Percentiles rank a stretch among this genome's conserved stretches.
Conservation (phyloP, 1,140 invertebrate genomes). For the Eueides isabella region DNA sequence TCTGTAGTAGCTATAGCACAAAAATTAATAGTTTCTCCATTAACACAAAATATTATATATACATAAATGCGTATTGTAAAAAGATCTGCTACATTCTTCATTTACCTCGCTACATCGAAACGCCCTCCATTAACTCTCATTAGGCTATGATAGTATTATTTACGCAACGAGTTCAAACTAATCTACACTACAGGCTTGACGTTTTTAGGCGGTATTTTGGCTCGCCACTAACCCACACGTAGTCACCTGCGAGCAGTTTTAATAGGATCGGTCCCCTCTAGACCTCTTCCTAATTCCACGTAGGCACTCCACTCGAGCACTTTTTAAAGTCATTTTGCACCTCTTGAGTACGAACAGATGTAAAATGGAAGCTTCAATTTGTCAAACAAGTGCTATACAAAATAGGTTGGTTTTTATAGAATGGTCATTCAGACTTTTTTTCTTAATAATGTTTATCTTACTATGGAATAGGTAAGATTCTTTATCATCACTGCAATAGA, state of each 20-base stretch:
- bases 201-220: conserved; percentile 43
- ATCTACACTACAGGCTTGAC: conserved; percentile 10
- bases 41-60: background rate
- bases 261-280: conserved; percentile 57
- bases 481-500: background rate
- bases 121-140: conserved; percentile 5
- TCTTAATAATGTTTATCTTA: no score
- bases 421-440: conserved; percentile 37
- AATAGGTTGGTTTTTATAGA: conserved; percentile 27
- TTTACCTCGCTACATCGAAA: no score
- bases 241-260: conserved; percentile 56
- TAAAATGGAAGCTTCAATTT: conserved; percentile 64
- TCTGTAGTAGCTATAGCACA: no score
- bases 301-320: conserved; percentile 59
- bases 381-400: conserved; percentile 44
- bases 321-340: conserved; percentile 68
- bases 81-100: no score
- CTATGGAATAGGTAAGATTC: no score
- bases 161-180: conserved; percentile 13
- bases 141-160: background rate
- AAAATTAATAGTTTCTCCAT: background rate
- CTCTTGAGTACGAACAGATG: conserved; percentile 69
- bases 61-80: background rate
- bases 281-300: conserved; percentile 65
- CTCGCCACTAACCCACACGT: conserved; percentile 38